Base-by-base conservation (phyloP, 1,140 invertebrate species). In the Papilio polyxenes region DNA sequence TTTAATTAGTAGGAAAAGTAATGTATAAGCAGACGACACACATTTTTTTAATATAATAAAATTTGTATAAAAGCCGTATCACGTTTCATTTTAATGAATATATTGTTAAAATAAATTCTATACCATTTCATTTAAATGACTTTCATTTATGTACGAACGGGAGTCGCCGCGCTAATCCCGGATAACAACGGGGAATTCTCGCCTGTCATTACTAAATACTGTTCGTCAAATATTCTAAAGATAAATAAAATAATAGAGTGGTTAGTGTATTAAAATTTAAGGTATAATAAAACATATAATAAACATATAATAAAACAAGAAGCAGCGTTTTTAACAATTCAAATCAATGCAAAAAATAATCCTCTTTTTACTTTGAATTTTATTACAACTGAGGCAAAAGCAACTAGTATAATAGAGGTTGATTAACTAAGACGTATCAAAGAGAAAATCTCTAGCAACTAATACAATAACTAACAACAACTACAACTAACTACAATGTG, bases 101-200 rank as follows among this genome's bases (percentile, higher is more conserved):
- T 59, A 59, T 79, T 79, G 56, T 79, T 13, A 48, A 23, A 56
- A 65, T 15, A 79, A 62, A 79, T 79, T 23, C 20, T 40, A 40
- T 79, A 17, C 48, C 77, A 79, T 79, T 65, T 20, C 40, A 79
- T 40, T 65, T 62, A 65, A 79, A 79, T 79, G 37, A 48, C 20
- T 80, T 80, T 69, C 17, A 49, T 80, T 69, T 69, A 48, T 49
- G 40, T 48, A 44, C 76, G 59, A 40, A 79, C 78, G 40, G 76
- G 78, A 62, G 59, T 48, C 1, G 78, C 17, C 5, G 20, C 6
- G 56, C 44, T 80, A 62, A 80, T 80, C 44, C 59, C 40, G 37
- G 40, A 40, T 80, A 80, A 80, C 59, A 80, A 65, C 56, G 20
- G 31, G 56, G n/a, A 20, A 2, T 17, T 51, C n/a, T 51, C 75